These are phyloP conservation scores for Chaetodon trifascialis DNA, from an alignment of 2,113 vertebrate species.

Conservation along the genomic window DNA sequence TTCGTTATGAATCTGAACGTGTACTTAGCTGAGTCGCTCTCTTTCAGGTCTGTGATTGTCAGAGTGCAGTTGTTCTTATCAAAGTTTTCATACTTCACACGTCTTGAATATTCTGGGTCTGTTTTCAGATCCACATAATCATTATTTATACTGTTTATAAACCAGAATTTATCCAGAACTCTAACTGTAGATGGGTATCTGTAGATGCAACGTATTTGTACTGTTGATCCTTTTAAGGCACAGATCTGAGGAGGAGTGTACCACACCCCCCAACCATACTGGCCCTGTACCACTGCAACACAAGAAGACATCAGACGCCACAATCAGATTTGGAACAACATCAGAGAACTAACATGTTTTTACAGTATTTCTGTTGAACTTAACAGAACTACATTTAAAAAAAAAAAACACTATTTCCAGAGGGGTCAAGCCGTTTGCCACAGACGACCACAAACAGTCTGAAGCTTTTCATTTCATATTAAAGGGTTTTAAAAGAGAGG, in stretches of 20 bases:
- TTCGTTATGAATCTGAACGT: conserved; percentile 35
- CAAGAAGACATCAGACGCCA: background rate
- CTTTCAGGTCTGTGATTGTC: conserved; percentile 38
- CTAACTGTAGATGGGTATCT: background rate
- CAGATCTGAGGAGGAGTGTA: background rate
- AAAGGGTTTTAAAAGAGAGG: no score
- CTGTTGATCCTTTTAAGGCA: conserved; percentile 31
- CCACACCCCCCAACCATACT: background rate
- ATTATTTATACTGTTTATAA: fast-evolving
- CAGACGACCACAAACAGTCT: no score
- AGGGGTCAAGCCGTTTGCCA: no score
- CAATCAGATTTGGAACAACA: background rate
- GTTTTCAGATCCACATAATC: background rate
- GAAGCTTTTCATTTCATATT: no score
- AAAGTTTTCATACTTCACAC: background rate
- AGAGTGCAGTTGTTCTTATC: background rate
- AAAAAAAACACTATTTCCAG: no score
- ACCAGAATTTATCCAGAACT: background rate
- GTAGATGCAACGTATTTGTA: background rate
- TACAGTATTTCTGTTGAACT: no score
- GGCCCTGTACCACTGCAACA: background rate
- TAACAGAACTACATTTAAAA: no score
- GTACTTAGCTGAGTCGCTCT: conserved; percentile 35
- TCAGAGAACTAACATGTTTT: background rate
- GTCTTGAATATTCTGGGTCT: background rate